Percentiles rank a stretch among this genome's conserved stretches.
Conservation (phyloP, 2,888 invertebrate genomes). For the Conus canariensis region DNA sequence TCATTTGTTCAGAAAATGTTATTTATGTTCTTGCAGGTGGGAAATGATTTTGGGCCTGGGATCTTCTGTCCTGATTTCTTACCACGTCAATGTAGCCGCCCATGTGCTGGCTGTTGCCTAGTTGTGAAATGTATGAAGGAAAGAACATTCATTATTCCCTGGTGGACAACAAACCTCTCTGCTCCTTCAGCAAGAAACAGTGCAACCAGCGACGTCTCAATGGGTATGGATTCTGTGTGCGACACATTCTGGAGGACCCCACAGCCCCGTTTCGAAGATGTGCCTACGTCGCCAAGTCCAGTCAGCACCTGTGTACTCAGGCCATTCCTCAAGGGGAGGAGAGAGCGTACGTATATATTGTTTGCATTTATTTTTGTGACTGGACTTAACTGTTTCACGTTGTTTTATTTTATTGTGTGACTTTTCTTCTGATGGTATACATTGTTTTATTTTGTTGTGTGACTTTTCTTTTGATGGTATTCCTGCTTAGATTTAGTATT, state of each 20-base stretch:
- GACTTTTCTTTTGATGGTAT: background rate
- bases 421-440: background rate
- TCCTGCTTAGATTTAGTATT: background rate
- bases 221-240: conserved; percentile 88
- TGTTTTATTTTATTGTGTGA: background rate
- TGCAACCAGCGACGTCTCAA: conserved; percentile 83
- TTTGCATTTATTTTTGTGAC: background rate
- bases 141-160: conserved; percentile 80
- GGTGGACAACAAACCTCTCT: conserved; percentile 80
- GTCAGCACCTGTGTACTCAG: conserved; percentile 79
- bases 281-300: conserved; percentile 82
- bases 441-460: no score
- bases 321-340: conserved; percentile 80
- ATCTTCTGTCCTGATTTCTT: background rate
- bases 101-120: conserved; percentile 44
- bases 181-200: conserved; percentile 79
- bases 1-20: background rate
- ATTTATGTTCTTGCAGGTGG: conserved; percentile 28
- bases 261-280: conserved; percentile 92
- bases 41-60: conserved; percentile 5
- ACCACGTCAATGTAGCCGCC: conserved; percentile 23
- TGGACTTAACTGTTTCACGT: background rate
- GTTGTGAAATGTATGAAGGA: conserved; percentile 79
- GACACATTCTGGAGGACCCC: conserved; percentile 91
- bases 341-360: conserved; percentile 75